A percentile compares a stretch with the other conserved stretches of the same genome.
Evolutionary conservation across 37 sponge, comb jelly and placozoan genomes (phyloP).

Genomic region (Aplysina aerophoba): DNA sequence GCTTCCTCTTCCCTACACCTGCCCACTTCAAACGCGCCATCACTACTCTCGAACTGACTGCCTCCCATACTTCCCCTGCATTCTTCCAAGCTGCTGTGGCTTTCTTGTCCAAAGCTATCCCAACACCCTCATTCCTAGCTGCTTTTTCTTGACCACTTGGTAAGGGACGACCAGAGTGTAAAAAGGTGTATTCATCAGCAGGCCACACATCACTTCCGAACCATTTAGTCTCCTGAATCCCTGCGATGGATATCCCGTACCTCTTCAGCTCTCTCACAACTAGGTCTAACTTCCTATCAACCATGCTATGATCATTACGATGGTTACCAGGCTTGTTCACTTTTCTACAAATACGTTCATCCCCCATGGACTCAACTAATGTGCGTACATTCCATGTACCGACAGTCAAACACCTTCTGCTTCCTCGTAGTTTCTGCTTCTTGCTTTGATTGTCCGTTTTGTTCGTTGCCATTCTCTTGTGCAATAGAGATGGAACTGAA

Average conservation of each 20-base stretch:
- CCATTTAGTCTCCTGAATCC: constrained; percentile 51
- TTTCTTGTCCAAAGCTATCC: not conserved
- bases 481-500: no score
- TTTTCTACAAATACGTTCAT: constrained; percentile 1
- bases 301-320: not conserved
- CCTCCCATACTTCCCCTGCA: constrained; percentile 30
- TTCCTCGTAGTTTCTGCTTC: no score
- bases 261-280: not conserved
- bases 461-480: no score
- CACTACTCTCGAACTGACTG: constrained; percentile 37
- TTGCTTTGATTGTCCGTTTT: no score
- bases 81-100: constrained; percentile 21
- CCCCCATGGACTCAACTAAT: not conserved
- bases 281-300: constrained; percentile 10
- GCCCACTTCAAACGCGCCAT: constrained; percentile 21
- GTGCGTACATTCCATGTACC: not conserved
- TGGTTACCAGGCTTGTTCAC: not conserved
- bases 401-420: no score
- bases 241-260: constrained; percentile 17
- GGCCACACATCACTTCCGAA: constrained; percentile 50
- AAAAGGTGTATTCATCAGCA: not conserved
- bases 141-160: not conserved
- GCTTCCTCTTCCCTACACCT: not conserved
- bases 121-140: constrained; percentile 32
- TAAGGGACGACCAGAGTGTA: constrained; percentile 39